These are phyloP conservation scores for Amphiprion percula DNA, from an alignment of 2,113 vertebrate species.

Conservation along the genomic window DNA sequence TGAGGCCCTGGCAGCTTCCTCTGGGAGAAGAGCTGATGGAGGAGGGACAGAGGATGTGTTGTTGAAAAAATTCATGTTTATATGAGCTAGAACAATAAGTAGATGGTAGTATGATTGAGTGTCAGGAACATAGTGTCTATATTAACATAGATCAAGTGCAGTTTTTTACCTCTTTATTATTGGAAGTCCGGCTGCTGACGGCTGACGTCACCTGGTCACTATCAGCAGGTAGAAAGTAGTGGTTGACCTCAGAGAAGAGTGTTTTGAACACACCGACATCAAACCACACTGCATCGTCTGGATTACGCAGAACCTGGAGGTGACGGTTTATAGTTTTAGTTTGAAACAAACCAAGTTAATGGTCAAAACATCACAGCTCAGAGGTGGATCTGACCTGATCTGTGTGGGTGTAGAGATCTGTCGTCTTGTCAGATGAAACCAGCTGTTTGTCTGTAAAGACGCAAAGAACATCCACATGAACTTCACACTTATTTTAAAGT, in stretches of 20 bases:
- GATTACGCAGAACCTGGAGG: conserved; percentile 25
- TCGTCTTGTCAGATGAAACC: conserved; percentile 2
- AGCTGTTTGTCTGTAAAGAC: conserved; percentile 11
- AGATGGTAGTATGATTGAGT: too few relatives aligned
- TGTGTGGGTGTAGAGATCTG: conserved; percentile 2
- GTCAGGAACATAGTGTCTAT: too few relatives aligned
- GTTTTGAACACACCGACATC: conserved; percentile 95
- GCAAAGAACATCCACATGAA: not conserved
- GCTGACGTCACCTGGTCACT: conserved; percentile 62
- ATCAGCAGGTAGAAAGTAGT: conserved; percentile 91
- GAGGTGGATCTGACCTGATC: conserved; percentile 53
- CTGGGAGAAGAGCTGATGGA: conserved; percentile 67
- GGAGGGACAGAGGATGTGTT: not conserved
- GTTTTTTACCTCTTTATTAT: conserved; percentile 68
- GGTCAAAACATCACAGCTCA: rapidly evolving
- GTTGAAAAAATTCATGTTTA: conserved; percentile 8
- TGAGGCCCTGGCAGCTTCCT: conserved; percentile 83
- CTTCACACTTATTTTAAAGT: not conserved
- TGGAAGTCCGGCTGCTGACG: conserved; percentile 17
- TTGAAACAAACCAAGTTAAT: not conserved
- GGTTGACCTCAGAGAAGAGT: conserved; percentile 90
- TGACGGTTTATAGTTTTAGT: not conserved
- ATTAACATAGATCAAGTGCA: not conserved
- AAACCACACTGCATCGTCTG: conserved; percentile 84
- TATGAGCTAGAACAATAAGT: not conserved